phyloP scores from a whole-genome alignment of 2,797 vertebrate genomes.

The Microtus agrestis region DNA sequence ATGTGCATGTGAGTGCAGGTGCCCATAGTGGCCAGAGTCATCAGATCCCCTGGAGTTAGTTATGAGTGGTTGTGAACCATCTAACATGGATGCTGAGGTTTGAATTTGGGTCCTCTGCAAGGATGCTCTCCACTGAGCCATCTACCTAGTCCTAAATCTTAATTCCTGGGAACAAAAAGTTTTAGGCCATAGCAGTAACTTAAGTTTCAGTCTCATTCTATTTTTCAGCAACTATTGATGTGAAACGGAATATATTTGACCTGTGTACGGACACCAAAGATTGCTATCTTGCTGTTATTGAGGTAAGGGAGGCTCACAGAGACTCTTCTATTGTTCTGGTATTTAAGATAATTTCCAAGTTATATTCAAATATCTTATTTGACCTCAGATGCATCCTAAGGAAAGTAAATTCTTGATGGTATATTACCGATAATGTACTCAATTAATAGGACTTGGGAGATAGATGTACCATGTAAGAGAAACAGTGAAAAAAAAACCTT shows the following conservation, averaged over 20 bases:
- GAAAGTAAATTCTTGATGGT: background rate
- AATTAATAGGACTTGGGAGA: background rate
- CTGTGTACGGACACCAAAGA: conserved; percentile 99
- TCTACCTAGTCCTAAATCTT: background rate
- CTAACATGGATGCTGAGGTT: background rate
- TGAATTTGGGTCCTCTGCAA: background rate
- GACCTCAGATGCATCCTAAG: background rate
- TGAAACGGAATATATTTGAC: conserved; percentile 99
- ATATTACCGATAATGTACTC: conserved; percentile 14
- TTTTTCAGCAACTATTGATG: conserved; percentile 96
- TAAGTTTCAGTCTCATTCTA: conserved; percentile 56
- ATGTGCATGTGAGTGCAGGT: background rate
- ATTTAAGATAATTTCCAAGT: conserved; percentile 45
- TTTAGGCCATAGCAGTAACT: background rate
- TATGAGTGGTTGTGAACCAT: background rate
- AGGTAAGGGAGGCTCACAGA: conserved; percentile 89
- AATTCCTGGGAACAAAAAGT: conserved; percentile 24
- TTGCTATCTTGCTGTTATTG: conserved; percentile 99
- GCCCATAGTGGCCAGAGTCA: background rate
- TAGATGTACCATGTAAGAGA: background rate
- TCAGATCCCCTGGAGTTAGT: background rate
- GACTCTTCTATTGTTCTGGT: conserved; percentile 31
- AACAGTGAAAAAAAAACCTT: background rate
- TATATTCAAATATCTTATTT: conserved; percentile 5
- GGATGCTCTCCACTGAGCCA: background rate